Percentiles rank a stretch among this genome's conserved stretches.
These are phyloP conservation scores for Pandion haliaetus DNA, from an alignment of 2,113 vertebrate genomes.

Conservation along the genomic window DNA sequence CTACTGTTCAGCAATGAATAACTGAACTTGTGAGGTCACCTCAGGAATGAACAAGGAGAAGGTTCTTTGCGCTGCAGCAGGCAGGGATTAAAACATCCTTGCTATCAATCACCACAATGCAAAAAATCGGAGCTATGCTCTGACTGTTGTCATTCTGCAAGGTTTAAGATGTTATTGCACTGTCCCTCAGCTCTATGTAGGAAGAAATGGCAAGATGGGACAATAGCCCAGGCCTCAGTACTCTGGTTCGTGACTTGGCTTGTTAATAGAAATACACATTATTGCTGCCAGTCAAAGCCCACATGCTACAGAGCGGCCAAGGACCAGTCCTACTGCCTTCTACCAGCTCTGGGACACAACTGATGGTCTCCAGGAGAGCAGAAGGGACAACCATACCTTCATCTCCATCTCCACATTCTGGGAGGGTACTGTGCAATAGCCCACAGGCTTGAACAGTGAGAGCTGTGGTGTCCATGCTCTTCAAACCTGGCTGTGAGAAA, in stretches of 20 bases:
- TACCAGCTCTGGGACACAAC: background rate
- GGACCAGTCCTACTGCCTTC: background rate
- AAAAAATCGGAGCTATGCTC: background rate
- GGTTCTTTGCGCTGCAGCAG: background rate
- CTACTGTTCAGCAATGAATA: background rate
- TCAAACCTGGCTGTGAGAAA: background rate
- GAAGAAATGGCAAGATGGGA: background rate
- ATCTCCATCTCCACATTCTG: background rate
- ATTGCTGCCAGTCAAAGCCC: background rate
- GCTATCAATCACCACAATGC: background rate
- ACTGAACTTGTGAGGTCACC: background rate
- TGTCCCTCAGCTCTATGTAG: background rate
- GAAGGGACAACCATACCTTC: background rate
- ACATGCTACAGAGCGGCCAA: fast-evolving
- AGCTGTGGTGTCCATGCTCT: background rate
- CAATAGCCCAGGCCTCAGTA: background rate
- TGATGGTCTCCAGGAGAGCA: background rate
- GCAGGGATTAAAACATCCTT: background rate
- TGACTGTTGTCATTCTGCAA: background rate
- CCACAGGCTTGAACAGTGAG: background rate
- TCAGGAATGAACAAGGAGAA: background rate
- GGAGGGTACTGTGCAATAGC: background rate
- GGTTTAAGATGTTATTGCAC: background rate
- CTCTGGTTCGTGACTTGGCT: background rate
- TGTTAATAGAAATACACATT: fast-evolving